Conservation (phyloP, 2,888 invertebrate species). For the Cosmia pyralina region DNA sequence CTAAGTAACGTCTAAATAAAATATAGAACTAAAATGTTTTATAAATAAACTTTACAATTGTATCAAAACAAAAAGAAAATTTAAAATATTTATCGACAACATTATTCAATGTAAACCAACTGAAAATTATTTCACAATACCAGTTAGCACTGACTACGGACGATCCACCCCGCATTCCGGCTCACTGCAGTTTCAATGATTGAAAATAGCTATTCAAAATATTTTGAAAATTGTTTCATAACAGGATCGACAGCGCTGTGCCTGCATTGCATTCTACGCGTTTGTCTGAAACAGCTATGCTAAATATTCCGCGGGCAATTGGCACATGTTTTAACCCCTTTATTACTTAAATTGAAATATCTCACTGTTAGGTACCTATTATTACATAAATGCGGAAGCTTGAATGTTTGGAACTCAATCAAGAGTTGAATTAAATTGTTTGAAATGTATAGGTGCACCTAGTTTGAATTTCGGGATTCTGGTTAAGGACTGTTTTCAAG, state of each 20-base stretch:
- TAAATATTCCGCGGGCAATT: slow-evolving; percentile 83
- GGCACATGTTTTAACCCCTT: slow-evolving; percentile 70
- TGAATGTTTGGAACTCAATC: slow-evolving; percentile 27
- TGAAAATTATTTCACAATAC: slow-evolving; percentile 74
- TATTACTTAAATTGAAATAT: slow-evolving; percentile 60
- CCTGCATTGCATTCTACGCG: slow-evolving; percentile 80
- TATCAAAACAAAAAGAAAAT: slow-evolving; percentile 26
- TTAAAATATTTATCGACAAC: slow-evolving; percentile 53
- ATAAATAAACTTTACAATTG: background rate
- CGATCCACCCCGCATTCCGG: slow-evolving; percentile 84
- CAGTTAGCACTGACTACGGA: slow-evolving; percentile 73
- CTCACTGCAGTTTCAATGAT: slow-evolving; percentile 87
- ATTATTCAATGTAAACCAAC: slow-evolving; percentile 53
- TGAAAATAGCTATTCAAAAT: slow-evolving; percentile 90
- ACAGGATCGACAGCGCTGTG: slow-evolving; percentile 79
- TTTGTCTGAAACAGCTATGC: slow-evolving; percentile 81
- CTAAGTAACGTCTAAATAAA: background rate
- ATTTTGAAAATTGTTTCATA: slow-evolving; percentile 90
- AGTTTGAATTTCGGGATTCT: background rate
- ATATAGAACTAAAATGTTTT: background rate
- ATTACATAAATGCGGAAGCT: slow-evolving; percentile 13
- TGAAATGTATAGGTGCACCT: background rate
- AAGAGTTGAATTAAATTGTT: slow-evolving; percentile 8
- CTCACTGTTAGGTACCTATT: slow-evolving; percentile 23
- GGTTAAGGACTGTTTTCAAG: background rate